Percentiles rank a stretch among this genome's conserved stretches.
Conservation (phyloP, 2,888 invertebrate species). For the Dynastes grantii region DNA sequence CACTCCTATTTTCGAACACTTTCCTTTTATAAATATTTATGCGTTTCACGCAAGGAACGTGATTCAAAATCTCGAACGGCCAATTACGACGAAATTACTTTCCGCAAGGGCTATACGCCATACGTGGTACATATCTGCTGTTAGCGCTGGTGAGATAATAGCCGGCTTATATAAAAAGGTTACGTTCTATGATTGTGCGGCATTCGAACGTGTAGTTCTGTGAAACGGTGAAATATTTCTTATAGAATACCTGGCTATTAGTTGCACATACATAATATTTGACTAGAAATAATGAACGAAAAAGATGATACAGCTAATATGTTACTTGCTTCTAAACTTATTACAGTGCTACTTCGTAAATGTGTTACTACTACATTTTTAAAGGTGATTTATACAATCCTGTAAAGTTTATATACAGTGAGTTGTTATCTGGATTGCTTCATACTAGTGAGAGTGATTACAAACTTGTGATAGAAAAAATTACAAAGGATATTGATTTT, state of each 20-base stretch:
- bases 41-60: background rate
- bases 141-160: constrained; percentile 22
- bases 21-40: constrained; percentile 43
- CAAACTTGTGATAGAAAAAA: too few relatives aligned
- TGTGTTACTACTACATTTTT: too few relatives aligned
- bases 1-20: constrained; percentile 22
- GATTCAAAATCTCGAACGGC: constrained; percentile 14
- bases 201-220: constrained; percentile 12
- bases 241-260: background rate
- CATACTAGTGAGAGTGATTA: too few relatives aligned
- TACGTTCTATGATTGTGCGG: constrained; percentile 3
- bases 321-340: too few relatives aligned
- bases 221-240: constrained; percentile 29
- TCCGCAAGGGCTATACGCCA: constrained; percentile 16
- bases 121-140: background rate
- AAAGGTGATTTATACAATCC: too few relatives aligned
- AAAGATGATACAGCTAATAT: too few relatives aligned
- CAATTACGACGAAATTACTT: constrained; percentile 39
- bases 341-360: too few relatives aligned
- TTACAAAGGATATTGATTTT: too few relatives aligned
- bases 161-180: constrained; percentile 34
- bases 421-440: too few relatives aligned
- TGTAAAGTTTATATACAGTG: too few relatives aligned
- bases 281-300: too few relatives aligned
- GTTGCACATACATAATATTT: too few relatives aligned